Conservation (phyloP, 2,113 vertebrate species). For the Datnioides undecimradiatus region DNA sequence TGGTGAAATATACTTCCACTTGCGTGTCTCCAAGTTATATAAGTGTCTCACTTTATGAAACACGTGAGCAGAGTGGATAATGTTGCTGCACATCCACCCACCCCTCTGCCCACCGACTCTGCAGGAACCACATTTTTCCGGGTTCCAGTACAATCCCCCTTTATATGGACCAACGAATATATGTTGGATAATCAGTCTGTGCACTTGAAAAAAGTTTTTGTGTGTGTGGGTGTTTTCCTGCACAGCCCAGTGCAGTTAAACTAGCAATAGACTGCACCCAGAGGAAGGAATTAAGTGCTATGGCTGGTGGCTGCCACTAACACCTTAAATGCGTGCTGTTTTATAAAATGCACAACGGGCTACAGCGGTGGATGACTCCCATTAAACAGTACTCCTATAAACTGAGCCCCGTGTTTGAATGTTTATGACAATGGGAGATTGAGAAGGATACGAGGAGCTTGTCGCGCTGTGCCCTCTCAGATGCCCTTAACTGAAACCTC, state of each 20-base stretch:
- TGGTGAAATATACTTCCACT: neutral
- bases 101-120: constrained; percentile 1
- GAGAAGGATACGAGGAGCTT: constrained; percentile 35
- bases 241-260: constrained; percentile 33
- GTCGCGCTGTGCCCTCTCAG: constrained; percentile 54
- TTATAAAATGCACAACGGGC: constrained; percentile 57
- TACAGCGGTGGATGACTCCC: constrained; percentile 38
- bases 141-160: constrained; percentile 7
- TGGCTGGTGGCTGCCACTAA: constrained; percentile 46
- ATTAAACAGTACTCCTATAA: constrained; percentile 61
- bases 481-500: constrained; percentile 72
- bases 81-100: neutral
- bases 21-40: constrained; percentile 12
- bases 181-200: constrained; percentile 32
- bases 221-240: constrained; percentile 42
- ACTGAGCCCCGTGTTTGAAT: constrained; percentile 47
- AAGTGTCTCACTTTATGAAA: constrained; percentile 40
- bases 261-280: constrained; percentile 40
- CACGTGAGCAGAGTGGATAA: neutral
- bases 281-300: constrained; percentile 47
- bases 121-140: constrained; percentile 26
- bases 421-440: constrained; percentile 57
- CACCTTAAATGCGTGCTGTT: constrained; percentile 51
- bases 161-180: constrained; percentile 13
- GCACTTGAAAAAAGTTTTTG: constrained; percentile 49